These are phyloP conservation scores for Notiomystis cincta DNA, from an alignment of 2,113 vertebrate genomes.

Conservation along the genomic window DNA sequence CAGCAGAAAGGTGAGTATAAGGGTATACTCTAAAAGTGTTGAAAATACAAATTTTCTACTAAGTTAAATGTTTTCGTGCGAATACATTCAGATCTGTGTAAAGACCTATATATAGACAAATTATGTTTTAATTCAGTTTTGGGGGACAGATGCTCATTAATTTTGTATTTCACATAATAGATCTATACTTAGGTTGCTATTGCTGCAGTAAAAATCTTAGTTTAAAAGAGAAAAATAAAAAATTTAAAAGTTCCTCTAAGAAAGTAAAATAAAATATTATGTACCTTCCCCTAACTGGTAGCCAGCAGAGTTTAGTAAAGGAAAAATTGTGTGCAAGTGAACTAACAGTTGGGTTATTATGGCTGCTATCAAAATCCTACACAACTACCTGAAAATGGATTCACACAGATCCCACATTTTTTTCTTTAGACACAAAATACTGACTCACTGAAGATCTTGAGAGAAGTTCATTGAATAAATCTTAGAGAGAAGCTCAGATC, in stretches of 20 bases:
- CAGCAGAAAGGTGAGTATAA: neutral
- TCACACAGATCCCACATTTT: neutral
- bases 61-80: neutral
- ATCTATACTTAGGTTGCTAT: neutral
- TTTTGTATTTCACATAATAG: neutral
- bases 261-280: neutral
- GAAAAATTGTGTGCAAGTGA: neutral
- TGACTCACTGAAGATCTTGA: neutral
- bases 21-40: neutral
- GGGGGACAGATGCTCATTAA: neutral
- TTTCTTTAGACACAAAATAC: neutral
- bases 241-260: neutral
- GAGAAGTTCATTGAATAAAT: neutral
- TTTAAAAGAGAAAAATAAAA: neutral
- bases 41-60: neutral
- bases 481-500: neutral
- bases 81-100: neutral
- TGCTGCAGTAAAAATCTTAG: neutral
- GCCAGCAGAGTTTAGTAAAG: neutral
- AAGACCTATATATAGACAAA: rapidly evolving
- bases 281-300: neutral
- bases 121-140: neutral
- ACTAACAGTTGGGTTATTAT: neutral
- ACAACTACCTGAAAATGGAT: neutral
- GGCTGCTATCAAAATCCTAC: neutral